These are phyloP conservation scores for Melanogrammus aeglefinus DNA, from an alignment of 2,797 vertebrate species.

Conservation along the genomic window DNA sequence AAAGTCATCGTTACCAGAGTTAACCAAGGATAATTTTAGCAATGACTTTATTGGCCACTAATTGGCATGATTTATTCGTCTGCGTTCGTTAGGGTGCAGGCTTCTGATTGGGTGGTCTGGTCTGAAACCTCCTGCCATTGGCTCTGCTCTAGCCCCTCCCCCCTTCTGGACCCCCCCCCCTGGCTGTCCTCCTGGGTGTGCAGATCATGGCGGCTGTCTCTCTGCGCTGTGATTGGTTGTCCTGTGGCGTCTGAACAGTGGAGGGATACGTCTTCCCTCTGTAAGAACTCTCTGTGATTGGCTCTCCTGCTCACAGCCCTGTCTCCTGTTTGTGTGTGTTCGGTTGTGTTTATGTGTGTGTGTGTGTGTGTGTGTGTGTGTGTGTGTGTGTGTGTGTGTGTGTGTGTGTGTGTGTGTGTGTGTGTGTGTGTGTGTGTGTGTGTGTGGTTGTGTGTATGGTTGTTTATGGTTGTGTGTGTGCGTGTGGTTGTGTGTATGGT, in stretches of 20 bases:
- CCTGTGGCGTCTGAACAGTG: constrained; percentile 47
- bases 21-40: neutral
- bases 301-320: neutral
- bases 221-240: constrained; percentile 54
- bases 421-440: too few species aligned
- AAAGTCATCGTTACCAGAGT: neutral
- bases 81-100: neutral
- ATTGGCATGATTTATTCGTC: neutral
- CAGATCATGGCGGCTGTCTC: constrained; percentile 57
- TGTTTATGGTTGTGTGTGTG: too few species aligned
- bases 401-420: too few species aligned
- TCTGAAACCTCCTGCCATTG: constrained; percentile 11
- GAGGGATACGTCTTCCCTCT: constrained; percentile 32
- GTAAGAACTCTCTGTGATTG: neutral
- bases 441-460: too few species aligned
- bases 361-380: too few species aligned
- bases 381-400: too few species aligned
- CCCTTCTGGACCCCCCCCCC: constrained; percentile 65
- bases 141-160: constrained; percentile 58
- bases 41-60: neutral
- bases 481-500: too few species aligned
- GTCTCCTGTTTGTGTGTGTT: neutral
- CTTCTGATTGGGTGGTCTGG: neutral
- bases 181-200: constrained; percentile 60
- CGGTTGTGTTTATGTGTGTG: too few species aligned